phyloP scores from a whole-genome alignment of 2,888 invertebrate genomes.

The Phania funesta region DNA sequence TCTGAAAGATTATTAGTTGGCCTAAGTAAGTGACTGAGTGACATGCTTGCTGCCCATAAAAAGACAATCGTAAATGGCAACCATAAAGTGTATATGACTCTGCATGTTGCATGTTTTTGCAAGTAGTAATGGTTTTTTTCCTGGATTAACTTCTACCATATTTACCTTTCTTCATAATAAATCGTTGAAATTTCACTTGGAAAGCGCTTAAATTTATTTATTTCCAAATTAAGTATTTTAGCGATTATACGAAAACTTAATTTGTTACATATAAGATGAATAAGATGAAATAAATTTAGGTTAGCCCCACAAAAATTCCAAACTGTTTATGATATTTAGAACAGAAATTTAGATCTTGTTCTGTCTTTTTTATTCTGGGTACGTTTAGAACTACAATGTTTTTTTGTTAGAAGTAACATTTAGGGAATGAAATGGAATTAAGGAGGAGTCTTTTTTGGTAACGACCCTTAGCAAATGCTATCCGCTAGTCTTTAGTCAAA shows the following conservation, averaged over 20 bases:
- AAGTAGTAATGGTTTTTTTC: background rate
- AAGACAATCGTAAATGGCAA: slow-evolving; percentile 56
- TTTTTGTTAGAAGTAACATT: too few species aligned
- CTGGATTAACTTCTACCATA: too few species aligned
- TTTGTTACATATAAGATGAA: background rate
- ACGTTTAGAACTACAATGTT: too few species aligned
- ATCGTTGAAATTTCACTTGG: background rate
- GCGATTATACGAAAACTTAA: background rate
- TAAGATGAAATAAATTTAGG: background rate
- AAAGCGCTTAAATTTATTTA: slow-evolving; percentile 5
- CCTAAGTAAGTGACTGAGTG: slow-evolving; percentile 46
- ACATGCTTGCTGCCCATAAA: slow-evolving; percentile 54
- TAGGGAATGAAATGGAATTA: too few species aligned
- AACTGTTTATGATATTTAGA: too few species aligned
- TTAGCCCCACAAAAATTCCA: too few species aligned
- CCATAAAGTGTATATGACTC: slow-evolving; percentile 49
- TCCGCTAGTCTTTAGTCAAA: too few species aligned
- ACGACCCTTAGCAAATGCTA: too few species aligned
- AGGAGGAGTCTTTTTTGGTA: too few species aligned
- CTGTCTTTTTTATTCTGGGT: too few species aligned
- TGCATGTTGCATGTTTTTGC: background rate
- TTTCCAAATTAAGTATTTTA: background rate
- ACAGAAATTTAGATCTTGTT: too few species aligned
- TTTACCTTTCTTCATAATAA: background rate
- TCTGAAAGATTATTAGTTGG: slow-evolving; percentile 37